A percentile compares a stretch with the other conserved stretches of the same genome.
These are phyloP conservation scores for Cerceris ruficornis DNA, from an alignment of 2,888 invertebrate species.

Conservation along the genomic window DNA sequence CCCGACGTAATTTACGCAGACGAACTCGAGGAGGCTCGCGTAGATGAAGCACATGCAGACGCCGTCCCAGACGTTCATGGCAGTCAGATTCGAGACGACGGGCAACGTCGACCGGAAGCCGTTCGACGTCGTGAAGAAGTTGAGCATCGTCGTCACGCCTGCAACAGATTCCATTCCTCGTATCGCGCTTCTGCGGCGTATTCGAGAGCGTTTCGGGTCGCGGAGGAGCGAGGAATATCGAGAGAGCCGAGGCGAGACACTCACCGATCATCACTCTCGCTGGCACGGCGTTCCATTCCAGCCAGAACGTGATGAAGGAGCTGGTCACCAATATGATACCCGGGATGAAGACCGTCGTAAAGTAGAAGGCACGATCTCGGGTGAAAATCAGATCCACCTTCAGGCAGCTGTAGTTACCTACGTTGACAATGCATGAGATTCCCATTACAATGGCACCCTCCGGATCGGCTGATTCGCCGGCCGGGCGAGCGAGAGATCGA, in stretches of 20 bases:
- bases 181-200: background rate
- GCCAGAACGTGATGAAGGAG: slow-evolving; percentile 98
- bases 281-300: slow-evolving; percentile 98
- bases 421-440: slow-evolving; percentile 7
- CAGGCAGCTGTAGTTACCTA: slow-evolving; percentile 98
- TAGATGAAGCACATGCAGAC: slow-evolving; percentile 99
- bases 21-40: slow-evolving; percentile 96
- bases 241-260: slow-evolving; percentile 74
- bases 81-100: slow-evolving; percentile 95
- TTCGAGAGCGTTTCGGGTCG: too few relatives aligned
- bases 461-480: too few relatives aligned
- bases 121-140: slow-evolving; percentile 98
- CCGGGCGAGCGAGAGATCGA: slow-evolving; percentile 20
- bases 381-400: slow-evolving; percentile 97
- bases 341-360: slow-evolving; percentile 98
- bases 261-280: slow-evolving; percentile 98
- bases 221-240: background rate
- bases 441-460: slow-evolving; percentile 1
- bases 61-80: slow-evolving; percentile 98
- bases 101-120: slow-evolving; percentile 95
- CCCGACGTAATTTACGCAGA: slow-evolving; percentile 97
- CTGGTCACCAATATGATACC: slow-evolving; percentile 98
- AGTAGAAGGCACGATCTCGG: slow-evolving; percentile 97
- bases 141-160: slow-evolving; percentile 99
- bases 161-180: slow-evolving; percentile 71